Evolutionary conservation across 2,113 vertebrate species (phyloP), one percentile per base, ranked within the genome.

Genomic region (Microcebus griseorufus): DNA sequence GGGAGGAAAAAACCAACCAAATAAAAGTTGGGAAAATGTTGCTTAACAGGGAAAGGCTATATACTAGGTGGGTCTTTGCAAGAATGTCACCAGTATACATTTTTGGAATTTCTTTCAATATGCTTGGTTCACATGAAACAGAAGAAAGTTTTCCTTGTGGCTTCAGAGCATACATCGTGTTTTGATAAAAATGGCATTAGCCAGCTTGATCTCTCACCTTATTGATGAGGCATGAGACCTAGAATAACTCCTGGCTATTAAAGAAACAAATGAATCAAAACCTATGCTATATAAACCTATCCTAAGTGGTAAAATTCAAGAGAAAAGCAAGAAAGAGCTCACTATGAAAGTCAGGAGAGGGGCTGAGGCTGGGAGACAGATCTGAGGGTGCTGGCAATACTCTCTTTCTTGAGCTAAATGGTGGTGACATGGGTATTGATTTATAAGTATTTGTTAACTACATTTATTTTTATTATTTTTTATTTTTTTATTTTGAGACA

Each of bases 241-340:
- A 64, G 39, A 87, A 81, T 42, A 65, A 90, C n/a, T 80, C 39
- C 32, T n/a, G 88, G 22, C 27, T 67, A 69, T 51, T 73, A 90
- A 90, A 45, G 27, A 94, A 73, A 89, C 55, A 72, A 88, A 83
- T 64, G 22, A 67, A 83, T 78, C 89, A 79, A 90, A 89, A 39
- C 11, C 37, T 29, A 34, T 27, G 34, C n/a, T 45, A 45, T 45
- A 45, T 45, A 45, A 45, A 45, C 45, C 45, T 45, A 45, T 45
- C 45, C 62, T 27, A 60, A 60, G 7, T 2, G 23, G 53, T 79
- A 51, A 51, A 55, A 79, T 45, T 23, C 10, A 17, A 55, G 48
- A 84, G 72, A 84, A 83, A 78, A 70, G 7, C 55, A 72, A 64
- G 34, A 37, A 73, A 32, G 39, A 85, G 22, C 48, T 69, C 39